Conservation (phyloP, 1,140 invertebrate species). For the Ericerus pela region DNA sequence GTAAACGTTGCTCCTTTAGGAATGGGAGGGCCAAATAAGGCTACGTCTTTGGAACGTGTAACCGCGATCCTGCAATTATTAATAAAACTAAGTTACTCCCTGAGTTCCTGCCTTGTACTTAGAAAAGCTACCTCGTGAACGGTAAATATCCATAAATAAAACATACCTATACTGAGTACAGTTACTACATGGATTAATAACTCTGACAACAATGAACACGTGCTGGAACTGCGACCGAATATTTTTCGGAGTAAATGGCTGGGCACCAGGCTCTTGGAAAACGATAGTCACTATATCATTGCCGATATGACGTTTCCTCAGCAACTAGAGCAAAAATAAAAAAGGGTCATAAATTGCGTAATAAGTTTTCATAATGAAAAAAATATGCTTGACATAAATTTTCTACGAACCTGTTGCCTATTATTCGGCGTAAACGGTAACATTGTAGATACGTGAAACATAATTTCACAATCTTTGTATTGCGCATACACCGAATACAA, state of each 20-base stretch:
- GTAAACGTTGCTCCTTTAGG: slow-evolving; percentile 66
- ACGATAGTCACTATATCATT: slow-evolving; percentile 94
- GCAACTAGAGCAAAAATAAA: slow-evolving; percentile 39
- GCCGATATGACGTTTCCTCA: slow-evolving; percentile 82
- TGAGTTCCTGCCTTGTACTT: too few relatives aligned
- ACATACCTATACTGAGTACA: slow-evolving; percentile 62
- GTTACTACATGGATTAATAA: slow-evolving; percentile 78
- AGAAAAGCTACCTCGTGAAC: too few relatives aligned
- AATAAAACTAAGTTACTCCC: background rate
- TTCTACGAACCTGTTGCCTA: slow-evolving; percentile 56
- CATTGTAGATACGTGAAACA: slow-evolving; percentile 90
- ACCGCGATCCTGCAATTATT: slow-evolving; percentile 58
- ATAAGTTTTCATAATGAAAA: too few relatives aligned
- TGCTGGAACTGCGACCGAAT: slow-evolving; percentile 94
- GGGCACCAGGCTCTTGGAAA: slow-evolving; percentile 88
- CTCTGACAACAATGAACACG: slow-evolving; percentile 88
- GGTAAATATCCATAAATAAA: too few relatives aligned
- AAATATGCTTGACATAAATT: too few relatives aligned
- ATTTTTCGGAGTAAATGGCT: slow-evolving; percentile 80
- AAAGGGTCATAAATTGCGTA: slow-evolving; percentile 7
- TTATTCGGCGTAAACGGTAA: slow-evolving; percentile 85
- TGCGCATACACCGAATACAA: slow-evolving; percentile 70
- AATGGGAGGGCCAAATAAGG: slow-evolving; percentile 87
- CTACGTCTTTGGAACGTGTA: slow-evolving; percentile 85
- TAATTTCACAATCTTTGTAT: slow-evolving; percentile 74